Evolutionary conservation across 2,797 vertebrate genomes (phyloP).

Genomic region (Hypotaenidia philippensis): DNA sequence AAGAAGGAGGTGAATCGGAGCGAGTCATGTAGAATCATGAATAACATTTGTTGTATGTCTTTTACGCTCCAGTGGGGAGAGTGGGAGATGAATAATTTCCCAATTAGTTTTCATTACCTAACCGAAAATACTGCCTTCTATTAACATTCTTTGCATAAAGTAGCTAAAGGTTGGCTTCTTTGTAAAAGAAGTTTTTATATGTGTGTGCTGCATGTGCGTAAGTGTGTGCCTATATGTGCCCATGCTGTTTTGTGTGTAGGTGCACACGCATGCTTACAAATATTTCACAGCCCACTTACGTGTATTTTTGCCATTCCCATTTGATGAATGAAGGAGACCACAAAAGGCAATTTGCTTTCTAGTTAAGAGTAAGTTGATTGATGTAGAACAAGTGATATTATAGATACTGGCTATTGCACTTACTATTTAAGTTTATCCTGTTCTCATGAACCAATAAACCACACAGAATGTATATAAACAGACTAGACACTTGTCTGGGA

Average conservation of each 20-base stretch:
- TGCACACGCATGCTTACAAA: not conserved
- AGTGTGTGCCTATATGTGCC: rapidly evolving
- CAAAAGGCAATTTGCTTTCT: not conserved
- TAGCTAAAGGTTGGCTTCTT: slow-evolving; percentile 33
- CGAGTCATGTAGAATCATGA: slow-evolving; percentile 63
- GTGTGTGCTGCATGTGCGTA: rapidly evolving
- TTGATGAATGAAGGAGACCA: not conserved
- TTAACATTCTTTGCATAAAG: slow-evolving; percentile 62
- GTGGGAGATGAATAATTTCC: slow-evolving; percentile 73
- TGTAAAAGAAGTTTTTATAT: not conserved
- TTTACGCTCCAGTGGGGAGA: slow-evolving; percentile 44
- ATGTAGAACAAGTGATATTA: not conserved
- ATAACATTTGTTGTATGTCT: slow-evolving; percentile 74
- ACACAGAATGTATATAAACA: not conserved
- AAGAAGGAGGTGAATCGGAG: slow-evolving; percentile 71
- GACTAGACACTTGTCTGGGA: not conserved
- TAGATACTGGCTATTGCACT: not conserved
- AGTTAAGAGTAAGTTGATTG: not conserved
- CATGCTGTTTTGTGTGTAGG: rapidly evolving
- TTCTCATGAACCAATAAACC: slow-evolving; percentile 1
- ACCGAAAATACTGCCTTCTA: slow-evolving; percentile 60
- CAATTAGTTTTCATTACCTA: slow-evolving; percentile 75
- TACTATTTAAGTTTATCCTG: not conserved
- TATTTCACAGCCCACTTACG: not conserved
- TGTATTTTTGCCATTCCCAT: not conserved